phyloP scores from a whole-genome alignment of 2,888 invertebrate genomes.

The Lasioglossum malachurum region DNA sequence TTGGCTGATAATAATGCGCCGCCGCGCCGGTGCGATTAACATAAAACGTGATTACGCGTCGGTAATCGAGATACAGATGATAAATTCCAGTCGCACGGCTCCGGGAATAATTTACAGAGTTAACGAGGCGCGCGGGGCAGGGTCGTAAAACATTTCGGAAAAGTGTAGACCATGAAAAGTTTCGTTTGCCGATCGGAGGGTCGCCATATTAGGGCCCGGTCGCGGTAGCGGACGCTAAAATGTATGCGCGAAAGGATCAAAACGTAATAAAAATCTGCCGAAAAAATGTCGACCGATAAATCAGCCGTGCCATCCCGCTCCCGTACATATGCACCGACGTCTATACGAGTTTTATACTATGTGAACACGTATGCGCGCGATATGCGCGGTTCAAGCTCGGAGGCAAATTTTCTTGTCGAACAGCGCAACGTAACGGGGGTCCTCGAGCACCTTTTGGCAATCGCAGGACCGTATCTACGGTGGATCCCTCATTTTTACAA shows the following conservation, averaged over 20 bases:
- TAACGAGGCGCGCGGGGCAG: not conserved
- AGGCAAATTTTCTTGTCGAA: constrained; percentile 80
- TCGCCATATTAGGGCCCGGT: not conserved
- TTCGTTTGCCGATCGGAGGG: not conserved
- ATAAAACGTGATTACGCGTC: not conserved
- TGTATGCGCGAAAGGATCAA: constrained; percentile 74
- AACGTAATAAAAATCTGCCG: constrained; percentile 79
- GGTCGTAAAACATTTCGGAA: constrained; percentile 24
- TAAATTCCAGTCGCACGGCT: not conserved
- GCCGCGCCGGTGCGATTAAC: not conserved
- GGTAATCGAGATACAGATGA: constrained; percentile 1
- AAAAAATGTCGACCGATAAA: constrained; percentile 81
- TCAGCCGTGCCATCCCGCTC: constrained; percentile 65
- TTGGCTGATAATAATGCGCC: not conserved
- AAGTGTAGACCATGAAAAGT: not conserved
- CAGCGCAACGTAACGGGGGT: constrained; percentile 67
- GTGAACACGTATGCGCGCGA: constrained; percentile 53
- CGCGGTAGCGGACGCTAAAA: constrained; percentile 46
- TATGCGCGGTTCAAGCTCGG: constrained; percentile 62
- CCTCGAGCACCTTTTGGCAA: constrained; percentile 53
- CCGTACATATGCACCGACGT: constrained; percentile 17
- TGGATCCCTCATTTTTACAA: constrained; percentile 4
- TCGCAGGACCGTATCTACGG: constrained; percentile 52
- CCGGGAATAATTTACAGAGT: not conserved
- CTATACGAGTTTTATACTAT: constrained; percentile 45